Evolutionary conservation across 1,140 invertebrate genomes (phyloP).

Genomic region (Eumaeus atala): DNA sequence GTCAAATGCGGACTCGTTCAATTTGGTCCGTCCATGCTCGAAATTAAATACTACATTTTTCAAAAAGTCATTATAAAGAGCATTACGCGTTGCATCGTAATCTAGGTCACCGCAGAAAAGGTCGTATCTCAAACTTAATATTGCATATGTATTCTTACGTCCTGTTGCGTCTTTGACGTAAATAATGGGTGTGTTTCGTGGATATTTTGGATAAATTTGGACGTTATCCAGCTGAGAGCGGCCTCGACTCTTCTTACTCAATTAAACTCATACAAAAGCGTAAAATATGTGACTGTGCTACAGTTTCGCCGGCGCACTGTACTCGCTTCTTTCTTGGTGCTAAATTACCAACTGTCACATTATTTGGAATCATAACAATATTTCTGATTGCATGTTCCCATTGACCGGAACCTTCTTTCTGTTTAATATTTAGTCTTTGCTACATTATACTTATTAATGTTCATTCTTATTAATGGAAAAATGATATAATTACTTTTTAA

Average conservation of each 20-base stretch:
- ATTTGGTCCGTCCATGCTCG: conserved; percentile 41
- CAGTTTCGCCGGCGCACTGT: conserved; percentile 47
- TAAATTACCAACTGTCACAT: conserved; percentile 64
- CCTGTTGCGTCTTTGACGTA: conserved; percentile 56
- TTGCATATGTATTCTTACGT: conserved; percentile 49
- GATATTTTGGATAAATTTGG: conserved; percentile 64
- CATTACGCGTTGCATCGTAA: conserved; percentile 50
- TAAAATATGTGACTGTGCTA: conserved; percentile 70
- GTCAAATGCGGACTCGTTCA: conserved; percentile 42
- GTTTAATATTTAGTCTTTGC: conserved; percentile 20
- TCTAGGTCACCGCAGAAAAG: conserved; percentile 61
- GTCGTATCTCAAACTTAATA: conserved; percentile 69
- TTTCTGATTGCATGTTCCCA: conserved; percentile 54
- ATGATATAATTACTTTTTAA: conserved; percentile 14
- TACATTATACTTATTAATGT: conserved; percentile 23
- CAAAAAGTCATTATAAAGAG: conserved; percentile 72
- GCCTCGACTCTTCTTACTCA: conserved; percentile 57
- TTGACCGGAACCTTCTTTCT: conserved; percentile 28
- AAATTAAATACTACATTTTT: conserved; percentile 72
- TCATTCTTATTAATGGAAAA: conserved; percentile 11
- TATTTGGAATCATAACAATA: conserved; percentile 65
- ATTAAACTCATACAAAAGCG: conserved; percentile 66
- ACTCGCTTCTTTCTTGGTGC: conserved; percentile 28
- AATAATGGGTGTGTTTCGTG: conserved; percentile 61
- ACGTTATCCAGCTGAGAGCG: conserved; percentile 59